These are phyloP conservation scores for Proales similis DNA, from an alignment of 1,140 invertebrate genomes.

Conservation along the genomic window DNA sequence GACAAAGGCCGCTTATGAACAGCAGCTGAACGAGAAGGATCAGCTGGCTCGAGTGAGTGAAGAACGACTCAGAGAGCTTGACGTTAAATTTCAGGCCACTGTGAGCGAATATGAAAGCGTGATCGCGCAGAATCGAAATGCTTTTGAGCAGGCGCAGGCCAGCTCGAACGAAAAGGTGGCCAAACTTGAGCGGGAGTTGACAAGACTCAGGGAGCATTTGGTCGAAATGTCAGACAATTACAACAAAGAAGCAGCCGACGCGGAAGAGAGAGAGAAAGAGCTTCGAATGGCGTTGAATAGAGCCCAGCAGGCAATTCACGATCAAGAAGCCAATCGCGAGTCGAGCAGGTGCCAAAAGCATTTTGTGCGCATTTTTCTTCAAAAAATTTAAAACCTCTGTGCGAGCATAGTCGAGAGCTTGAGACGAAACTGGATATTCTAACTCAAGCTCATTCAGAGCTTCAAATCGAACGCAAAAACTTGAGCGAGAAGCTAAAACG, in stretches of 20 bases:
- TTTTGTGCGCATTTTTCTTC: no score
- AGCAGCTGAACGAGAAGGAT: conserved; percentile 15
- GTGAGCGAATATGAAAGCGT: conserved; percentile 13
- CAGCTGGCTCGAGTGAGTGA: conserved; percentile 2
- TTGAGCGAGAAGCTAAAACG: conserved; percentile 17
- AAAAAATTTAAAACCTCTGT: no score
- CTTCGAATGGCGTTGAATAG: neutral
- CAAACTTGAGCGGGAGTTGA: conserved; percentile 24
- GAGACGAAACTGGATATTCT: conserved; percentile 1
- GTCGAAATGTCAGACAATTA: conserved; percentile 32
- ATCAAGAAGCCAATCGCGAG: conserved; percentile 26
- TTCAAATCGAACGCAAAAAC: neutral
- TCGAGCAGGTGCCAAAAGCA: neutral
- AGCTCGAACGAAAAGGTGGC: neutral
- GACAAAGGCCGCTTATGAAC: no score
- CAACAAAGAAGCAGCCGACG: conserved; percentile 21
- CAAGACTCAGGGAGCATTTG: conserved; percentile 11
- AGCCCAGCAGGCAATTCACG: conserved; percentile 7
- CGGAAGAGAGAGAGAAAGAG: conserved; percentile 35
- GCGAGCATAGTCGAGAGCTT: conserved; percentile 22
- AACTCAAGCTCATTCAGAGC: conserved; percentile 5
- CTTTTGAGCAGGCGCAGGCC: neutral
- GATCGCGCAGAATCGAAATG: neutral
- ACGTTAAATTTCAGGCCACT: conserved; percentile 7
- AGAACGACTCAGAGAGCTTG: neutral